Base-by-base conservation (phyloP, 2,888 invertebrate species). In the Tyria jacobaeae region DNA sequence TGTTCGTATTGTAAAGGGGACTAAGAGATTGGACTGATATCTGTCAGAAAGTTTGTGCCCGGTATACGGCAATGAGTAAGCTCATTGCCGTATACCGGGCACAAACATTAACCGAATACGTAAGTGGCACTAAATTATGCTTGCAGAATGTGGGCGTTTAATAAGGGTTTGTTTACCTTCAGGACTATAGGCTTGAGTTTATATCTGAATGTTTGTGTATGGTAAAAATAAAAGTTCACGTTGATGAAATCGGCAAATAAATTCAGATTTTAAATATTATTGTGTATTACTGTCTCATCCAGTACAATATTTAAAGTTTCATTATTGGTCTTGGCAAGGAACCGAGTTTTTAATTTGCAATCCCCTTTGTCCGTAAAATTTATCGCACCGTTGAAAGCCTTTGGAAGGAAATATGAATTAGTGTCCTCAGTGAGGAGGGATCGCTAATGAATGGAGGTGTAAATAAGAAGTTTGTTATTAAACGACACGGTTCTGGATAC, bases 301-400 rank as follows among this genome's bases (percentile, higher is more conserved):
- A 86, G 82, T 52, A 65, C 62, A 75, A 74, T 62, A 73, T 64
- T 71, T 75, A 71, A 78, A 74, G 64, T 73, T 81, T 81, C 75
- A 80, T 87, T 86, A 89, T 88, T 84, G 84, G 78, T 80, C 85
- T 83, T 84, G 84, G 85, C 81, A 82, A 81, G 80, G 84, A 81
- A 78, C 85, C 72, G 80, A 83, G 85, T 91, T 92, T 92, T 92
- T 91, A 92, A 92, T 91, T 92, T 91, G 86, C 85, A 82, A 81
- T 84, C 88, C 88, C 86, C 86, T 86, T 89, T 88, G 90, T 89
- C 79, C 82, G 83, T 84, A 81, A 90, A 55, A 90, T 90, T 92
- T 88, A 82, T 85, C 86, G 88, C 87, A 65, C 83, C 84, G 87
- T 80, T 86, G 88, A 84, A 87, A 82, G 84, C 87, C 88, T 88